These are phyloP conservation scores for Drosophila paramelanica DNA, from an alignment of 2,888 invertebrate species.

Conservation along the genomic window DNA sequence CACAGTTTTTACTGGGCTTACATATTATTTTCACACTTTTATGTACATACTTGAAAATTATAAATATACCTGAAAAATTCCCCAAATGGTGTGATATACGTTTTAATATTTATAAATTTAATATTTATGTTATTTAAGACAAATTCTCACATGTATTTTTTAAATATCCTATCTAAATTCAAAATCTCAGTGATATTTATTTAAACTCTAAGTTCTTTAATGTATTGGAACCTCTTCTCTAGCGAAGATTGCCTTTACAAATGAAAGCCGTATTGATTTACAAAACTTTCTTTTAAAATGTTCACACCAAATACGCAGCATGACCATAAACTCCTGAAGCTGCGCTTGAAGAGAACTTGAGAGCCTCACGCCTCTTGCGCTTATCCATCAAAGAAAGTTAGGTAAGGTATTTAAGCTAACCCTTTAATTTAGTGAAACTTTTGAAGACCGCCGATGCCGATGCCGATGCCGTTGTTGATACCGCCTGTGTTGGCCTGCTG, in stretches of 20 bases:
- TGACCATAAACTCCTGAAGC: slow-evolving; percentile 24
- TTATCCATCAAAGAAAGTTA: slow-evolving; percentile 80
- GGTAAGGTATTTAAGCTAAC: slow-evolving; percentile 64
- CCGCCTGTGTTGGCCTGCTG: slow-evolving; percentile 16
- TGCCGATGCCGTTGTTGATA: slow-evolving; percentile 8
- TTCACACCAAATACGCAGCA: slow-evolving; percentile 56
- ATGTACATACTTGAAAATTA: too few relatives aligned
- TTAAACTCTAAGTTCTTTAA: background rate
- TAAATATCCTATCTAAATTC: too few relatives aligned
- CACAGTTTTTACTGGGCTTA: slow-evolving; percentile 23
- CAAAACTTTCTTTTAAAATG: slow-evolving; percentile 66
- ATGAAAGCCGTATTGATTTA: slow-evolving; percentile 11
- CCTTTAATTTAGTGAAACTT: slow-evolving; percentile 80
- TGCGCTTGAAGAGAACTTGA: slow-evolving; percentile 30
- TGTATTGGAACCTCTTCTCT: background rate
- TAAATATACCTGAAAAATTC: too few relatives aligned
- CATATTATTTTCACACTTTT: background rate
- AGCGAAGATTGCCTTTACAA: background rate
- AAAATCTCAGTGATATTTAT: background rate
- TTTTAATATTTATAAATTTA: too few relatives aligned
- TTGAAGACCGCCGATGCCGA: slow-evolving; percentile 71
- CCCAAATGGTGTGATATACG: too few relatives aligned
- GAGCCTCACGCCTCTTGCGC: slow-evolving; percentile 57
- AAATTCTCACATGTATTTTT: background rate
- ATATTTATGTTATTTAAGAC: background rate